These are phyloP conservation scores for Lasioglossum oenotherae DNA, from an alignment of 2,888 invertebrate species.

Conservation along the genomic window DNA sequence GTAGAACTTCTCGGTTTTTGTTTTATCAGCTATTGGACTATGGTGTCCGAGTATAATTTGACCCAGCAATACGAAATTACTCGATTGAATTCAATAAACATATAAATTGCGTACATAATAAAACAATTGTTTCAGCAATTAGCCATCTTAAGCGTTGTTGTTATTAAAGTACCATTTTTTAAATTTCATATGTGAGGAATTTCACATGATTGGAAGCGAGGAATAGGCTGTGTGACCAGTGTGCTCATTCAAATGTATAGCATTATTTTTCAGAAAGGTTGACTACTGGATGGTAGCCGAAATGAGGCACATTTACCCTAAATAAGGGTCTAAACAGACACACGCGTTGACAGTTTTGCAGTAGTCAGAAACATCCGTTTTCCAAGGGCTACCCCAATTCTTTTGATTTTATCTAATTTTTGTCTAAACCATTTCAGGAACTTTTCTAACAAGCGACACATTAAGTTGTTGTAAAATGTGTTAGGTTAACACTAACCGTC, in stretches of 20 bases:
- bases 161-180: neutral
- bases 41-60: neutral
- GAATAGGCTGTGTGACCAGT: too few relatives aligned
- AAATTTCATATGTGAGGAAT: too few relatives aligned
- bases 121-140: neutral
- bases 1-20: neutral
- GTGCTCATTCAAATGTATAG: too few relatives aligned
- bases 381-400: neutral
- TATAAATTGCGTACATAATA: neutral
- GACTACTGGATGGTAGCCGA: neutral
- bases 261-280: neutral
- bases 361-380: neutral
- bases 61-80: neutral
- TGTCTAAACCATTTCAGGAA: neutral
- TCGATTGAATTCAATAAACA: neutral
- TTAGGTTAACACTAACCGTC: too few relatives aligned
- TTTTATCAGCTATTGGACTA: neutral
- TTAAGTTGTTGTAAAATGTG: too few relatives aligned
- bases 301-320: neutral
- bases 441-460: neutral
- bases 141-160: neutral
- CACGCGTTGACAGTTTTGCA: too few relatives aligned
- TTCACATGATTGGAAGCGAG: too few relatives aligned
- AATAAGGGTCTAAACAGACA: too few relatives aligned
- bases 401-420: neutral